Base-by-base conservation (phyloP, 2,113 vertebrate genomes). In the Petroica traversi region DNA sequence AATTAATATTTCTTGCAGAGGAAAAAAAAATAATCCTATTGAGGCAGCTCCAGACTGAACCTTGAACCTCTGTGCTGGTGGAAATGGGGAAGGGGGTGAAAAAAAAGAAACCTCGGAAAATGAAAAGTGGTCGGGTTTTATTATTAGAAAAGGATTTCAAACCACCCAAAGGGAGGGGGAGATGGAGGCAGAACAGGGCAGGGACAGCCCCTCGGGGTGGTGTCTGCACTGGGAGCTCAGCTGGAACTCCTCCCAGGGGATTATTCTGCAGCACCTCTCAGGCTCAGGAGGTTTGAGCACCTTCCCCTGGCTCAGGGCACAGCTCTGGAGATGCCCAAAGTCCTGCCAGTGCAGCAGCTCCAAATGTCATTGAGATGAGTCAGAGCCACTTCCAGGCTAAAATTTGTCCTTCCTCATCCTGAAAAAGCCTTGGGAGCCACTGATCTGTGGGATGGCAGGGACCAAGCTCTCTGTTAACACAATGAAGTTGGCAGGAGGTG, bases 1-100 rank as follows among this genome's bases (percentile, higher is more conserved):
- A 86, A 96, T 97, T 96, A 96, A 97, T 95, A 91, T 89, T 95
- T 92, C 86, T 91, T 95, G 86, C 86, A 95, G 83, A 88, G 83
- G 43, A 45, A 45, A 15, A 76, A 93, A 93, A 92, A 62, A 58
- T 64, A 81, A 94, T 87, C 88, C 66, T 80, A 41, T 57, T 69
- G 90, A 93, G 64, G 57, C 89, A 93, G 62, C n/a, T 85, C 85
- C 58, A 48, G 46, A 26, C 41, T 88, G 78, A 94, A 88, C 46
- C 72, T 62, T 55, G 62, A 66, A 75, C n/a, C 59, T 81, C 34
- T 34, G 31, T 58, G 14, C 54, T 88, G 67, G 72, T 85, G 72
- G 67, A 59, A 76, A 57, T 40, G 69, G 64, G 48, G 71, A 92
- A 52, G 43, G 46, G 66, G 28, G 5, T 85, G 66, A 92, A 82